Evolutionary conservation across 2,113 vertebrate genomes (phyloP), one percentile per base, ranked within the genome.

Genomic region (Tauraco erythrolophus): DNA sequence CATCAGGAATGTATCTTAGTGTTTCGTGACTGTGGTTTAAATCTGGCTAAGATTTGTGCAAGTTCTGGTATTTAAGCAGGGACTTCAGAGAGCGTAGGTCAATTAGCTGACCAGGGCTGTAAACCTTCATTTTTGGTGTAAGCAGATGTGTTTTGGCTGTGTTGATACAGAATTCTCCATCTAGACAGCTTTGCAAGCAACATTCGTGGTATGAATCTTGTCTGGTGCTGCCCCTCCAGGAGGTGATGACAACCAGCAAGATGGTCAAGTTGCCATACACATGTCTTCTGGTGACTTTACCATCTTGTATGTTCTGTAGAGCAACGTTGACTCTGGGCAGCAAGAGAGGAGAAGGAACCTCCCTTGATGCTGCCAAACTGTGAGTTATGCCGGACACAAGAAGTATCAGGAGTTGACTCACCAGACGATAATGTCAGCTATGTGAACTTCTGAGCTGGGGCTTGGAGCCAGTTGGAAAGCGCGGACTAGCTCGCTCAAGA

Each of bases 401-500:
- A 71, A 66, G 39, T 41, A 60, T 74, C n/a, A 15, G 60, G 35
- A 35, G 5, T 14, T 97, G 94, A 92, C 85, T 95, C 89, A 92
- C 31, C 41, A 77, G 75, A 54, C 61, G 71, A 76, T 87, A 31
- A 31, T 68, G 85, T 92, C 90, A 93, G 83, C 83, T 85, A 50
- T 60, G 74, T 94, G 92, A 96, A 92, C 74, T 96, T 94, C 88
- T 37, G 69, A 84, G 79, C 76, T 51, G 71, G 62, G 75, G 71
- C 92, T 71, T 10, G 8, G 41, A 76, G 90, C 88, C 89, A 85
- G 74, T 10, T 80, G 77, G 66, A 71, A 41, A 61, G 54, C 72
- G 39, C 4, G 4, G 61, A 33, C 19, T n/a, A 50, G 50, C 80
- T 84, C 7, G 3, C 54, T 85, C 16, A 15, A 74, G 90, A 45